Evolutionary conservation across 2,797 vertebrate genomes (phyloP), one percentile per base, ranked within the genome.

Genomic region (Hylomyscus alleni): DNA sequence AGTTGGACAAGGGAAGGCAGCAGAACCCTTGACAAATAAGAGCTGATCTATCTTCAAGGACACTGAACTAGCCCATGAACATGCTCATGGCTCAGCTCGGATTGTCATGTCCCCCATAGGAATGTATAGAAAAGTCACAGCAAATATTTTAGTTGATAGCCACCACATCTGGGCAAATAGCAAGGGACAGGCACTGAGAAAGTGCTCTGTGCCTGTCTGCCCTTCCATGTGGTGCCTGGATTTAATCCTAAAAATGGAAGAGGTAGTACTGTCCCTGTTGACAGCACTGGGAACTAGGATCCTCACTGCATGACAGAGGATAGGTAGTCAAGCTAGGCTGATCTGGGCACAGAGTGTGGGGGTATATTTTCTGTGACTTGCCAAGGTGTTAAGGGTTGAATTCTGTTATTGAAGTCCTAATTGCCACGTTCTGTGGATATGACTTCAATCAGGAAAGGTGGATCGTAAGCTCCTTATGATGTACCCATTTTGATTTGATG

Each of bases 271-370:
- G 15, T 72, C 2, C 73, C 34, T 86, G 78, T 22, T 73, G 31
- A 62, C 58, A 24, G 58, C 58, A 60, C 58, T 60, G 58, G 58
- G 58, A 60, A 60, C 58, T 60, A 22, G 22, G 62, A 75, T 37
- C 14, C 9, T 11, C 0, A 0, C 80, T 13, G 20, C 0, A 6
- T 56, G 54, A 40, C 54, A 13, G 1, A 0, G 6, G 13, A 29
- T n/a, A 19, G 24, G 34, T n/a, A 19, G 24, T 5, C 20, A 2
- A 0, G 12, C 81, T 40, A 8, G 56, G n/a, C 24, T 72, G 76
- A 78, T 75, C 78, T 22, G 69, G 58, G 82, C 83, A 86, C n/a
- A 40, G 82, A 89, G 52, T 24, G 84, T 31, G 9, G 58, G 11
- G 69, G 17, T 58, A 22, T 54, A 56, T 5, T 69, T 11, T 65